Evolutionary conservation across 2,888 invertebrate genomes (phyloP), one percentile per base, ranked within the genome.

Genomic region (Lymantria monacha): DNA sequence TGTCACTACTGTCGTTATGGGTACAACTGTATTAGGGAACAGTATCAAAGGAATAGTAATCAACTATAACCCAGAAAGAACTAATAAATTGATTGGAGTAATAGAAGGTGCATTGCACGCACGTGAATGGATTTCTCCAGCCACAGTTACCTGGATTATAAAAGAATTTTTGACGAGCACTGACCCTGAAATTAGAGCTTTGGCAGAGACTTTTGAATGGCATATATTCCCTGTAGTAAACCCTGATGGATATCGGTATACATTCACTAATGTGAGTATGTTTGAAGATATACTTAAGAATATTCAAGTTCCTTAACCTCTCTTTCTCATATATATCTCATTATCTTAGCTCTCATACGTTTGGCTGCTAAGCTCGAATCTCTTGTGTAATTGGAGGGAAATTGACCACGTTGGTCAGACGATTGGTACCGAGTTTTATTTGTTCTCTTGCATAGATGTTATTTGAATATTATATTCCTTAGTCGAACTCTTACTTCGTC

Each of bases 161-260:
- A 94, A 96, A 63, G 92, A 95, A 77, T 80, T 96, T 46, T 74
- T 96, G 12, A 93, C 92, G 0, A 94, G 94, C 40, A 77, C 76
- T 0, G 90, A 95, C 59, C 66, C 89, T 0, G 80, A 79, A 44
- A 82, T 94, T 0, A 85, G 93, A 10, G 74, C 85, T 12, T 74
- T 96, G 55, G 93, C 95, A 0, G 93, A 95, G 55, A 92, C 87
- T 58, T 93, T 94, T 57, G 95, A 96, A 72, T 96, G 95, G 95
- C 95, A 95, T 70, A 89, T 96, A 42, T 92, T 96, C 59, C 96
- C 96, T 0, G 93, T 94, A 0, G 88, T 93, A 0, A 96, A 96
- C 77, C 95, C 95, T 10, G 96, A 96, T 83, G 96, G 96, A 15
- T 96, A 94, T 72, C 92, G 80, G 7, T 95, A 94, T 69, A 93